phyloP scores from a whole-genome alignment of 2,797 vertebrate genomes.

The Pteropus rufus region DNA sequence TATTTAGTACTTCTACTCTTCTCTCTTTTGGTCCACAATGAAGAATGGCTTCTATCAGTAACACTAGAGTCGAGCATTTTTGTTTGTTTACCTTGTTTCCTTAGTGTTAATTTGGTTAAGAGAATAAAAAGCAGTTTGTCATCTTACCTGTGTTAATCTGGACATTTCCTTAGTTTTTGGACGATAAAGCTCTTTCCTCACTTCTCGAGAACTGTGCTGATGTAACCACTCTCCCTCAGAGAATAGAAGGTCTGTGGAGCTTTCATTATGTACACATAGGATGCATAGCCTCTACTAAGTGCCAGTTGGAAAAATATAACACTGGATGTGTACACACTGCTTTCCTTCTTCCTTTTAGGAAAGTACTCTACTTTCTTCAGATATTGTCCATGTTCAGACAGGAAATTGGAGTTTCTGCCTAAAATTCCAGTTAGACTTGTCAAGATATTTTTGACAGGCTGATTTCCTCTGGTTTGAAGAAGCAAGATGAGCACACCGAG shows the following conservation, averaged over 20 bases:
- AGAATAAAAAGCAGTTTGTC: not conserved
- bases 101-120: not conserved
- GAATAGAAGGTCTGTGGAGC: not conserved
- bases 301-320: not conserved
- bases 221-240: not conserved
- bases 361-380: not conserved
- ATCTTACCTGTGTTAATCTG: conserved; percentile 55
- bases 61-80: not conserved
- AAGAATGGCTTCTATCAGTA: not conserved
- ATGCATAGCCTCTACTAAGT: not conserved
- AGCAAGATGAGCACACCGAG: not conserved
- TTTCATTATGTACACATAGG: not conserved
- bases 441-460: not conserved
- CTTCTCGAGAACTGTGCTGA: not conserved
- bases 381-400: not conserved
- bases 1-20: not conserved
- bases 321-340: not conserved
- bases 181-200: not conserved
- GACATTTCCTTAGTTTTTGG: conserved; percentile 38
- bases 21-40: not conserved
- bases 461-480: not conserved
- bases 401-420: not conserved
- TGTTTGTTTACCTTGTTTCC: not conserved
- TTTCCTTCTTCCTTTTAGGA: not conserved
- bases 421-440: not conserved